Base-by-base conservation (phyloP, 2,113 vertebrate species). In the Thunnus thynnus region DNA sequence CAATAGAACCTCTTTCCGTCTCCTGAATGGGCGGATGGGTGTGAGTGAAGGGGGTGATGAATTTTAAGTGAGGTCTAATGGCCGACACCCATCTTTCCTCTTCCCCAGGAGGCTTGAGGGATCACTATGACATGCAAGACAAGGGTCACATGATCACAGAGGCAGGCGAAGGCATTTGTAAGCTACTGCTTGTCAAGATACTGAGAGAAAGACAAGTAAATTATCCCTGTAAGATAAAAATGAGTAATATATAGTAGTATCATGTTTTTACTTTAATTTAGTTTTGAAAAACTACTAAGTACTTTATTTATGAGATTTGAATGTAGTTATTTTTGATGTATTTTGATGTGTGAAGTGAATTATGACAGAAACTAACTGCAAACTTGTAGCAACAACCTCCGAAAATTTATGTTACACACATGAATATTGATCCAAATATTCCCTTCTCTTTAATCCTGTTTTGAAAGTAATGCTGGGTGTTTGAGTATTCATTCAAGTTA, bases 21-120 rank as follows among this genome's bases (percentile, higher is more conserved):
- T 47, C 32, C 54, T 82, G 63, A 83, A 86, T 66, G 58, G 64
- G n/a, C 1, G 4, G 51, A 58, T 32, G n/a, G 27, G 14, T 76
- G 72, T 55, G 50, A 70, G 44, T 67, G 60, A 74, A 72, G 70
- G 44, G 57, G 74, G 22, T 64, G 61, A 85, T 85, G 82, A 85
- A 83, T 87, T 82, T 88, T 78, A 74, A 84, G 71, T 76, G 58
- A 46, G 18, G 44, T 77, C 69, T 76, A 76, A 63, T 86, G 46
- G 65, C 32, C 41, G 7, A 71, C 70, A 60, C 48, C 77, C 70
- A 61, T 56, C 71, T 75, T 44, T 30, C 36, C 57, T 63, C 61
- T 48, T 20, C 82, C 54, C 48, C 47, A 20, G 17, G 44, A 70
- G 30, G 70, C 60, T 54, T 22, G 2, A 54, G 67, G 62, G 25